phyloP scores from a whole-genome alignment of 2,113 vertebrate species.

The Tonatia bakeri region DNA sequence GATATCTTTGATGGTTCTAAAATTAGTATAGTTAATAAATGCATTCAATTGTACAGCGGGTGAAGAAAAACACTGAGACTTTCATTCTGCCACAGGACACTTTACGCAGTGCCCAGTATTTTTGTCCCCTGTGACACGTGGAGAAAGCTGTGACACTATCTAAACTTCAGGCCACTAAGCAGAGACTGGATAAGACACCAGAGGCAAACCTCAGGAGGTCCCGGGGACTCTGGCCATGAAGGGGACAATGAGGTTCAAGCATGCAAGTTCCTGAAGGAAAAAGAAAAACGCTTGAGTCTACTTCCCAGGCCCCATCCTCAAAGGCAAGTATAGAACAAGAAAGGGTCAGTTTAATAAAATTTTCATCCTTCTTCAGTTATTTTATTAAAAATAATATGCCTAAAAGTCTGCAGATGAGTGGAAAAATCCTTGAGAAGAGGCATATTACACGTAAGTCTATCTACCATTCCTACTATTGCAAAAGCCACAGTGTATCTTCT shows the following conservation, averaged over 20 bases:
- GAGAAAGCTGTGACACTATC: not conserved
- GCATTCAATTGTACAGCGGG: not conserved
- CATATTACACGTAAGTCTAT: not conserved
- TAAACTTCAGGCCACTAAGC: not conserved
- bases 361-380: not conserved
- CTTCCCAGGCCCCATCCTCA: not conserved
- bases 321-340: not conserved
- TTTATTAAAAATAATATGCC: constrained; percentile 7
- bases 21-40: not conserved
- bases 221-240: not conserved
- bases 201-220: not conserved
- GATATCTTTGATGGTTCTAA: not conserved
- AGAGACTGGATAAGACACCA: not conserved
- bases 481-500: not conserved
- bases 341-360: not conserved
- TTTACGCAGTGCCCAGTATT: not conserved
- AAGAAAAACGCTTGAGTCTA: not conserved
- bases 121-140: not conserved
- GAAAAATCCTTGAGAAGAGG: not conserved
- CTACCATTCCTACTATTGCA: not conserved
- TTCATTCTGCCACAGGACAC: not conserved
- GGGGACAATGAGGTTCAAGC: not conserved
- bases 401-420: not conserved
- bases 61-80: not conserved
- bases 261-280: not conserved